These are phyloP conservation scores for Bombus sylvicola DNA, from an alignment of 1,140 invertebrate genomes.

Conservation along the genomic window DNA sequence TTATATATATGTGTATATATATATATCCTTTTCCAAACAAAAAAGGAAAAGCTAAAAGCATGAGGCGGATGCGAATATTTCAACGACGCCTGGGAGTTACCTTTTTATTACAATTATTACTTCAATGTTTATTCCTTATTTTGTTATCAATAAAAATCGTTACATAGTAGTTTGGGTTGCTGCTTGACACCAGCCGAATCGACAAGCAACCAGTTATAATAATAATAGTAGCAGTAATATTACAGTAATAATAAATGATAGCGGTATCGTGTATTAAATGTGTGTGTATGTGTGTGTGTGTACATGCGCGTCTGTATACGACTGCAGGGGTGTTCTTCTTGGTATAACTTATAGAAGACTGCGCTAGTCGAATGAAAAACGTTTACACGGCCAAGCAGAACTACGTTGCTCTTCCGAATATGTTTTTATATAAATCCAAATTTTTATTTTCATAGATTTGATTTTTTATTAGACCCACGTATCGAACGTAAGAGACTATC, in stretches of 20 bases:
- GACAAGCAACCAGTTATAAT: constrained; percentile 69
- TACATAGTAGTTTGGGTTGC: constrained; percentile 77
- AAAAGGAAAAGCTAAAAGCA: constrained; percentile 46
- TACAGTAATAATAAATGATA: constrained; percentile 68
- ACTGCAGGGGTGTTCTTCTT: neutral
- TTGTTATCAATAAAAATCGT: constrained; percentile 80
- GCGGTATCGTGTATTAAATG: constrained; percentile 54
- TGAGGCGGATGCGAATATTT: constrained; percentile 37
- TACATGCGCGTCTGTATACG: neutral
- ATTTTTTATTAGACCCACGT: neutral
- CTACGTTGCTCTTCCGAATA: neutral
- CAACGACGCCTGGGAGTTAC: constrained; percentile 57
- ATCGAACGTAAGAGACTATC: neutral
- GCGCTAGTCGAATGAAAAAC: constrained; percentile 30
- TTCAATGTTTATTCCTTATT: constrained; percentile 76
- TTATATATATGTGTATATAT: neutral
- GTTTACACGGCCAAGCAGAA: constrained; percentile 31
- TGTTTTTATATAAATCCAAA: no score
- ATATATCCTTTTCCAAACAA: constrained; percentile 6
- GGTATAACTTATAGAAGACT: constrained; percentile 17
- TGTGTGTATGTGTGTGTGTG: neutral
- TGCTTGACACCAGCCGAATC: constrained; percentile 64
- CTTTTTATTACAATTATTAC: constrained; percentile 75
- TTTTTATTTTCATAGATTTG: neutral
- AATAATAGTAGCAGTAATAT: constrained; percentile 67